These are phyloP conservation scores for Caloenas nicobarica DNA, from an alignment of 2,113 vertebrate species.

Conservation along the genomic window DNA sequence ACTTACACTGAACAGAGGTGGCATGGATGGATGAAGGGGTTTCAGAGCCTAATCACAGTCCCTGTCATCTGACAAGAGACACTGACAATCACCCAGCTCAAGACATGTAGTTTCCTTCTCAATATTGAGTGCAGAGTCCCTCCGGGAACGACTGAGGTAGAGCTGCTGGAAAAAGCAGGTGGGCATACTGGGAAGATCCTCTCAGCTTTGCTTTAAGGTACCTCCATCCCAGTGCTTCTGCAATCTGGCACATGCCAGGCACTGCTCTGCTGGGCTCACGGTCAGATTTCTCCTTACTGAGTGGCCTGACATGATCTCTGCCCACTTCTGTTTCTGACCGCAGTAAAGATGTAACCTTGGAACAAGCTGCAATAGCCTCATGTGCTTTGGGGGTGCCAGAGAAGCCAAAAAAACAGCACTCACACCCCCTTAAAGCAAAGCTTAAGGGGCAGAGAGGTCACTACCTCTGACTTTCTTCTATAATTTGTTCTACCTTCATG, in stretches of 20 bases:
- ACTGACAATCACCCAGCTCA: neutral
- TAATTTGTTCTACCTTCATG: neutral
- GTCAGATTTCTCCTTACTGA: too few species aligned
- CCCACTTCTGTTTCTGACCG: too few species aligned
- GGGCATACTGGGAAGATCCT: neutral
- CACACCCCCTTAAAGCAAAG: too few species aligned
- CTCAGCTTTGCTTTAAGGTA: neutral
- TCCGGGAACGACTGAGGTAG: fast-evolving
- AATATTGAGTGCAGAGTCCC: neutral
- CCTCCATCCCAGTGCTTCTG: too few species aligned
- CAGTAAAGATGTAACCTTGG: too few species aligned
- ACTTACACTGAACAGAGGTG: neutral
- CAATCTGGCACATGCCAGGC: too few species aligned
- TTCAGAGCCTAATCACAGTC: neutral
- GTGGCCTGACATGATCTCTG: too few species aligned
- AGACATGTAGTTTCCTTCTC: neutral
- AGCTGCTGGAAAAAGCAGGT: neutral
- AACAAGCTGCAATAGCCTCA: too few species aligned
- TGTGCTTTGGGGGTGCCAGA: too few species aligned
- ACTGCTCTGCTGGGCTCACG: too few species aligned
- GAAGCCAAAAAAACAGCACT: too few species aligned
- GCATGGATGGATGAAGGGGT: neutral
- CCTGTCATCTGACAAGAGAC: neutral
- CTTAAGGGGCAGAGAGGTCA: neutral
- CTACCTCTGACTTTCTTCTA: neutral